A percentile compares a stretch with the other conserved stretches of the same genome.
Conservation (phyloP, 2,888 invertebrate genomes). For the Auanema freiburgensis region DNA sequence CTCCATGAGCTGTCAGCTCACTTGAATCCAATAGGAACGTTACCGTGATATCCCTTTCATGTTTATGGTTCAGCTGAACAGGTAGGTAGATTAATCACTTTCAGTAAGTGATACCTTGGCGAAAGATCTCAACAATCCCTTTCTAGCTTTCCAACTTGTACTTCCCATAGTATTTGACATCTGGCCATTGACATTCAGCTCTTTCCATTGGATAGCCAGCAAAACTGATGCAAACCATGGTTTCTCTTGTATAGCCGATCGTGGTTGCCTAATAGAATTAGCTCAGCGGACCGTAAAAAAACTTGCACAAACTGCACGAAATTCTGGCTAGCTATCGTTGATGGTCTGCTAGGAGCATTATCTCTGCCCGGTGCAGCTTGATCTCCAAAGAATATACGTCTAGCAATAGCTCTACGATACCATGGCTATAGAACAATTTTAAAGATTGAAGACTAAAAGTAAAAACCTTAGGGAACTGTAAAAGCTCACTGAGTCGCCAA, state of each 20-base stretch:
- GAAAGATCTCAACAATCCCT: constrained; percentile 47
- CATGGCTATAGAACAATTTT: constrained; percentile 73
- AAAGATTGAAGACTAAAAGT: neutral
- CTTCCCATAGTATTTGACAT: constrained; percentile 99
- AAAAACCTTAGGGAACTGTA: constrained; percentile 86
- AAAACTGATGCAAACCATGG: constrained; percentile 66
- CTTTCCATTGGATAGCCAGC: constrained; percentile 92
- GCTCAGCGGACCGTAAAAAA: neutral
- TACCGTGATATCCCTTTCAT: constrained; percentile 43
- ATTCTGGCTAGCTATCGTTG: constrained; percentile 14
- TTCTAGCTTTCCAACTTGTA: constrained; percentile 73
- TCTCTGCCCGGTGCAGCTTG: constrained; percentile 26
- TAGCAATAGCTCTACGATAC: constrained; percentile 76
- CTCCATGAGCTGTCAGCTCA: constrained; percentile 90
- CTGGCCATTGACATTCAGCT: constrained; percentile 89
- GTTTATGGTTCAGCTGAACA: constrained; percentile 44
- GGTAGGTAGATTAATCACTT: neutral
- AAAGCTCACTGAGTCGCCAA: constrained; percentile 90
- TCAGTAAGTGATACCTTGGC: constrained; percentile 30
- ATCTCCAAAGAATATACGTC: constrained; percentile 89
- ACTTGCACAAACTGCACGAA: no score
- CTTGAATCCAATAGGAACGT: constrained; percentile 71
- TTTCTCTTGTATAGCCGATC: constrained; percentile 12
- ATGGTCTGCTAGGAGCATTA: constrained; percentile 9
- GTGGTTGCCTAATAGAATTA: neutral